Conservation (phyloP, 2,113 vertebrate genomes). For the Crocuta crocuta region DNA sequence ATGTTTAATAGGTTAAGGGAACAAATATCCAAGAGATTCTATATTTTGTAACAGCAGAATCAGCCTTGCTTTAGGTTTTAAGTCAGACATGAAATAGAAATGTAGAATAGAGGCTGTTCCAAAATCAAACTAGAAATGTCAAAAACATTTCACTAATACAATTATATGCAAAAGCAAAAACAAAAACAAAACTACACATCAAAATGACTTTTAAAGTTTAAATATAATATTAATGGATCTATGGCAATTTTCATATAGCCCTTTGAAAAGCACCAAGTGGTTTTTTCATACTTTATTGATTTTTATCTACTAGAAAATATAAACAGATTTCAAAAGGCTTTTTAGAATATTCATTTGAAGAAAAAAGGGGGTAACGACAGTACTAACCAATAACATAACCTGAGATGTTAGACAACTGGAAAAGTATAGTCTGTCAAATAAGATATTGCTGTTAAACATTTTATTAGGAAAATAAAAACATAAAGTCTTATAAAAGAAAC, state of each 20-base stretch:
- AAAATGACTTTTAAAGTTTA: slow-evolving; percentile 32
- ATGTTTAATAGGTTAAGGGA: not conserved
- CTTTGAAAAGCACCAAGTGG: slow-evolving; percentile 70
- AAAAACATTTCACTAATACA: slow-evolving; percentile 24
- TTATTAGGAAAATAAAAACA: slow-evolving; percentile 13
- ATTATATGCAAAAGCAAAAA: not conserved
- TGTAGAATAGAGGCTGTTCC: not conserved
- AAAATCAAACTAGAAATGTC: slow-evolving; percentile 37
- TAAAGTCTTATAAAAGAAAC: slow-evolving; percentile 31
- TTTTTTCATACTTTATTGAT: slow-evolving; percentile 47
- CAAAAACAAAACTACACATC: not conserved
- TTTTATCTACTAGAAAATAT: slow-evolving; percentile 48
- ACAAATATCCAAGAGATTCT: not conserved
- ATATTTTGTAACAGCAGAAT: not conserved
- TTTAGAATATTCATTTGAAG: slow-evolving; percentile 45
- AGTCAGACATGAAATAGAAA: not conserved
- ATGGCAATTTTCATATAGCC: slow-evolving; percentile 59
- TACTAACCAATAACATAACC: slow-evolving; percentile 55
- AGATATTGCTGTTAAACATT: slow-evolving; percentile 46
- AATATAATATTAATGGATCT: slow-evolving; percentile 52
- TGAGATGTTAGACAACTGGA: slow-evolving; percentile 56
- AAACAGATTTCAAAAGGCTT: slow-evolving; percentile 51
- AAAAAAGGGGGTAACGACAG: slow-evolving; percentile 46
- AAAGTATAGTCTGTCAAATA: slow-evolving; percentile 81
- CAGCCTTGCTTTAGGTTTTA: not conserved